Conservation (phyloP, 92 coral and sea anemone species). For the Diadumene lineata region DNA sequence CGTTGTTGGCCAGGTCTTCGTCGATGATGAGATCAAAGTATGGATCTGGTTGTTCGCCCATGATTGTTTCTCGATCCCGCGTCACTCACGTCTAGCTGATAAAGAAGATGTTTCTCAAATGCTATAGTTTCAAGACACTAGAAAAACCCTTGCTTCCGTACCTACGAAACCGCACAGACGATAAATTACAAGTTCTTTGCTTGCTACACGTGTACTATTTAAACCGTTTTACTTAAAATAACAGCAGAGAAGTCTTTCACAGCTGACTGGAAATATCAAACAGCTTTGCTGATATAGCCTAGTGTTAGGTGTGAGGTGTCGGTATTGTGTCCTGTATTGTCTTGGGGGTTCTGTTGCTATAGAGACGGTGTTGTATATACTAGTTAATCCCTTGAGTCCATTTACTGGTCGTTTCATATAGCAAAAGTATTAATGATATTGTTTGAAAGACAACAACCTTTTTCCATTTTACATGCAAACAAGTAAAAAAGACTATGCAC, state of each 20-base stretch:
- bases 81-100: no score
- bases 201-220: neutral
- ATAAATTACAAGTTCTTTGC: neutral
- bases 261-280: neutral
- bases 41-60: conserved; percentile 24
- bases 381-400: neutral
- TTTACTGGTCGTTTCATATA: neutral
- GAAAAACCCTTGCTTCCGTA: neutral
- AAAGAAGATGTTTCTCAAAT: neutral
- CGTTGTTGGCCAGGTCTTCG: conserved; percentile 54
- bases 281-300: neutral
- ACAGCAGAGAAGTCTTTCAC: neutral
- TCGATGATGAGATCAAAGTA: conserved; percentile 55
- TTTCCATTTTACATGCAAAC: neutral
- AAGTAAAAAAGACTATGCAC: neutral
- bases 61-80: no score
- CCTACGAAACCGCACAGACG: neutral
- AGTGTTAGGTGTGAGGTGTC: neutral
- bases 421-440: neutral
- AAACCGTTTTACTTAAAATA: neutral
- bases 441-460: neutral
- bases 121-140: neutral
- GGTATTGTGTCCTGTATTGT: neutral
- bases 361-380: neutral
- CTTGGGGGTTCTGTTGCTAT: neutral